phyloP scores from a whole-genome alignment of 1,140 invertebrate genomes.

The Drosophila arawakana region DNA sequence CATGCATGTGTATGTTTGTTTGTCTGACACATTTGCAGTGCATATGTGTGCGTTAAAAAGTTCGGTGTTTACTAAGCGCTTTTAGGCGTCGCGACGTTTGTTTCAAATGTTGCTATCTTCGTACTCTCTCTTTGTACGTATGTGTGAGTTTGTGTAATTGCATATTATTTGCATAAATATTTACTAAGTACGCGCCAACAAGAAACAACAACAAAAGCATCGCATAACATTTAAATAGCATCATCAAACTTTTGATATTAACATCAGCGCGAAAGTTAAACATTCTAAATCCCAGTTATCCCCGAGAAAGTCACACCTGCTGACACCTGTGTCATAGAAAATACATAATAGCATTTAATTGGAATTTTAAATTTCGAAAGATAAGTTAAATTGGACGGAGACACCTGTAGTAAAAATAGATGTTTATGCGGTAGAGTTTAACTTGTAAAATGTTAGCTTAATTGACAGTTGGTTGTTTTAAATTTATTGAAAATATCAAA shows the following conservation, averaged over 20 bases:
- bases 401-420: too few relatives aligned
- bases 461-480: too few relatives aligned
- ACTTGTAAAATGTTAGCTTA: too few relatives aligned
- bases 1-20: constrained; percentile 9
- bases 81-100: constrained; percentile 55
- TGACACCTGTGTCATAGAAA: constrained; percentile 18
- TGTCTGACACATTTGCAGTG: constrained; percentile 59
- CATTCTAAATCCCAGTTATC: constrained; percentile 1
- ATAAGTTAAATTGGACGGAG: not conserved
- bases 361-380: not conserved
- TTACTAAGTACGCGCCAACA: constrained; percentile 62
- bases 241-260: constrained; percentile 59
- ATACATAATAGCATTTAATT: constrained; percentile 15
- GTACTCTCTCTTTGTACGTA: not conserved
- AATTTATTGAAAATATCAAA: too few relatives aligned
- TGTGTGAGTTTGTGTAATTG: constrained; percentile 63
- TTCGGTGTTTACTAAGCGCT: constrained; percentile 69
- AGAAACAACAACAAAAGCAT: constrained; percentile 22
- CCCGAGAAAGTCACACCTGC: not conserved
- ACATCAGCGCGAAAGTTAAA: constrained; percentile 27
- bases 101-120: constrained; percentile 19
- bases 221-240: constrained; percentile 47
- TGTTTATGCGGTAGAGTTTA: too few relatives aligned
- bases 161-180: constrained; percentile 82
- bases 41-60: constrained; percentile 68